phyloP scores from a whole-genome alignment of 2,888 invertebrate species.

The Anthophora plumipes region DNA sequence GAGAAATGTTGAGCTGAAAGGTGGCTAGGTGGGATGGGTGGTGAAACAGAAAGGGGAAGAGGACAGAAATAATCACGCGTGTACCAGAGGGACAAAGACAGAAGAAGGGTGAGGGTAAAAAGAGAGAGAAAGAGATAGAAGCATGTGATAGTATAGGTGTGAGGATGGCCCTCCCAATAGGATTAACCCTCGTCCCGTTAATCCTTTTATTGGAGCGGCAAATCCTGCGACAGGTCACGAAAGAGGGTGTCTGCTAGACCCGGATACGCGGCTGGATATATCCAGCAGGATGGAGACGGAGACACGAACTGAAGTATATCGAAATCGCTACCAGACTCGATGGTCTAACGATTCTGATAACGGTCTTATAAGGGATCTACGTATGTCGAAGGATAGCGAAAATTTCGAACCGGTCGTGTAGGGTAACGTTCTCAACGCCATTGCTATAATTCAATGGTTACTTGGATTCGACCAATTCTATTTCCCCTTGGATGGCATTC shows the following conservation, averaged over 20 bases:
- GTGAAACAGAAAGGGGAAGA: neutral
- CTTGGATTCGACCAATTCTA: neutral
- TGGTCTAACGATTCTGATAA: slow-evolving; percentile 68
- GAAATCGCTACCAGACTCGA: slow-evolving; percentile 65
- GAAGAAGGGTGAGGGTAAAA: neutral
- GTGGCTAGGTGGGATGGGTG: neutral
- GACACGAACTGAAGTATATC: slow-evolving; percentile 65
- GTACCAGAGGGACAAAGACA: neutral
- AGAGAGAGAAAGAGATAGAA: slow-evolving; percentile 1
- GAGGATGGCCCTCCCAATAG: slow-evolving; percentile 81
- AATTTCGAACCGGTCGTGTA: slow-evolving; percentile 47
- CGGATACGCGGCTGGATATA: slow-evolving; percentile 70
- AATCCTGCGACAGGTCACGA: slow-evolving; percentile 81
- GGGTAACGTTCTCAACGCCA: neutral
- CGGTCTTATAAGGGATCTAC: slow-evolving; percentile 65
- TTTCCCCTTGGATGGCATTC: neutral
- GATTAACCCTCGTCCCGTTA: slow-evolving; percentile 84
- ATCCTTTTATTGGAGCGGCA: slow-evolving; percentile 83
- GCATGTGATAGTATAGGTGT: slow-evolving; percentile 69
- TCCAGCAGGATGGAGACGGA: slow-evolving; percentile 62
- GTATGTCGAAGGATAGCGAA: slow-evolving; percentile 57
- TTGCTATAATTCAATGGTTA: slow-evolving; percentile 30
- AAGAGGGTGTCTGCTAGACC: slow-evolving; percentile 75
- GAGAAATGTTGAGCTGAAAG: slow-evolving; percentile 4
- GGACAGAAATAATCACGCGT: neutral